Evolutionary conservation across 53 echinoderm and acorn worm species (phyloP).

Genomic region (Henricia sp.): DNA sequence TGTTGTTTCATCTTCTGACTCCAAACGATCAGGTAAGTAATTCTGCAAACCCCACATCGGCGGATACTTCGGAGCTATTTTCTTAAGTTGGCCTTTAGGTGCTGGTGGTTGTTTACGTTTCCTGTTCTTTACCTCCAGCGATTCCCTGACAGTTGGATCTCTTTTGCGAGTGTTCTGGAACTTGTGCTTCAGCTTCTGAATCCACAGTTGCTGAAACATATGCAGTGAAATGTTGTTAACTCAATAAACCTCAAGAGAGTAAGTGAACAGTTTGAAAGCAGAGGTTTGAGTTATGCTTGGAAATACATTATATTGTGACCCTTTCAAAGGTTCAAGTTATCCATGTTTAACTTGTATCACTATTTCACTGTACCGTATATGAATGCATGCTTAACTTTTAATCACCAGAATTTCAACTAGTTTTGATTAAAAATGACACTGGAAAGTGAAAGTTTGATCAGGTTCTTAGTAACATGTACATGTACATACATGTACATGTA

Average conservation of each 20-base stretch:
- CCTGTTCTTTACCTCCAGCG: conserved; percentile 30
- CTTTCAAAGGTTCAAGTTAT: neutral
- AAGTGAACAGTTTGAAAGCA: neutral
- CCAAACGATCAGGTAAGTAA: conserved; percentile 11
- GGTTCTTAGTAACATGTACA: no score
- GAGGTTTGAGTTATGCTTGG: no score
- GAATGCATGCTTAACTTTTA: no score
- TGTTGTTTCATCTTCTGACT: conserved; percentile 37
- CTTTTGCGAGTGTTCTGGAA: conserved; percentile 44
- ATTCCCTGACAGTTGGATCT: conserved; percentile 13
- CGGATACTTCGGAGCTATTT: conserved; percentile 15
- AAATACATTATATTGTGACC: neutral
- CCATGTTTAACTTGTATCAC: neutral
- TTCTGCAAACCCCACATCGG: conserved; percentile 48
- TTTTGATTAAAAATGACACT: no score
- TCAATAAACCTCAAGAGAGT: neutral
- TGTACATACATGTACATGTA: no score
- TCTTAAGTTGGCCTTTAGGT: neutral
- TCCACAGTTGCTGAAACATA: conserved; percentile 48
- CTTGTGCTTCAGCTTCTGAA: conserved; percentile 9
- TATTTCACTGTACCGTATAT: no score
- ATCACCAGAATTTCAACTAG: no score
- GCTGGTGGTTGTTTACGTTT: conserved; percentile 23
- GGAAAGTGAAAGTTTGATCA: no score
- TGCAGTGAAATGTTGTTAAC: neutral